Conservation (phyloP, 92 coral and sea anemone species). For the Plumapathes pennacea region DNA sequence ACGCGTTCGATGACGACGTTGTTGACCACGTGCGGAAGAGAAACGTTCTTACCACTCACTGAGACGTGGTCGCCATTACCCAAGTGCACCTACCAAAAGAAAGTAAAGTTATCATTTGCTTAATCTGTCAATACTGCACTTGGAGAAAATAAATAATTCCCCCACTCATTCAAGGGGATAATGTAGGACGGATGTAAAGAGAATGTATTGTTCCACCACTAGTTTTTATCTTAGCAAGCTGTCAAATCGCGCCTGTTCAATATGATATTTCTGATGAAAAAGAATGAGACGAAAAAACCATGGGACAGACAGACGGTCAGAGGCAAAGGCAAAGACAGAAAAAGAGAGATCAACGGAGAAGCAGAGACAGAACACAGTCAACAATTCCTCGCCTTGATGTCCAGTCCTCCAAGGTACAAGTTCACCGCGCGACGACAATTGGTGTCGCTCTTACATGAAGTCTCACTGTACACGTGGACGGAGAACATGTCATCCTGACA, state of each 20-base stretch:
- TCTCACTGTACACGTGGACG: constrained; percentile 72
- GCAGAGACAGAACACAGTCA: background rate
- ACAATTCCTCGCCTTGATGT: constrained; percentile 63
- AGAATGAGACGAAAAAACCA: no score
- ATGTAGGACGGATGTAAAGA: background rate
- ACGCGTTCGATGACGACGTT: constrained; percentile 75
- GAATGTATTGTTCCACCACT: background rate
- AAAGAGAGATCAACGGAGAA: no score
- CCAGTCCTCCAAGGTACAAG: constrained; percentile 81
- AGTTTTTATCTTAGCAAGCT: no score
- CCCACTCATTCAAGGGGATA: no score
- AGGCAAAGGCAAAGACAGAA: no score
- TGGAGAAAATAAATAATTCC: background rate
- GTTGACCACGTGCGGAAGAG: constrained; percentile 71
- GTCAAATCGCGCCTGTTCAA: no score
- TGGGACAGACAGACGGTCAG: no score
- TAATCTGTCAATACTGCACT: no score
- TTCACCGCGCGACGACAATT: constrained; percentile 74
- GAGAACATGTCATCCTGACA: constrained; percentile 85
- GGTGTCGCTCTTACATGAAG: constrained; percentile 41
- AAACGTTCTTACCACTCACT: constrained; percentile 63
- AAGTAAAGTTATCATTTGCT: no score
- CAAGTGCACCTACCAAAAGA: constrained; percentile 43
- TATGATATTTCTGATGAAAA: no score
- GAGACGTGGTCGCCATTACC: constrained; percentile 52